Base-by-base conservation (phyloP, 92 coral and sea anemone species). In the Virgularia gustaviana region DNA sequence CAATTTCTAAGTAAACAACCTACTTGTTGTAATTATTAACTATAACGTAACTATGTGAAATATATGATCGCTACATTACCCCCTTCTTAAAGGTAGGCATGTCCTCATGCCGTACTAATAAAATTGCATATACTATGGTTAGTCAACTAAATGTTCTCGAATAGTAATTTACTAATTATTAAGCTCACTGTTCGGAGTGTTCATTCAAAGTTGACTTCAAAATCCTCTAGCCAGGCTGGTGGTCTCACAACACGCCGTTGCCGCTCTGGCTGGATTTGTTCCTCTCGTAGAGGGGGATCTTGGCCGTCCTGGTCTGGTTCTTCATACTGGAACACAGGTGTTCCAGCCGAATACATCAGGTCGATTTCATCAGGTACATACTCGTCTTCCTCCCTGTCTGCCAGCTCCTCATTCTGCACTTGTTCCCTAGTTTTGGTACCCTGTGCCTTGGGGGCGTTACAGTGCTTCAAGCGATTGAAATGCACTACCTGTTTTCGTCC, bases 31-130 rank as follows among this genome's bases (percentile, higher is more conserved):
- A n/a, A n/a, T n/a, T n/a, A n/a, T n/a, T n/a, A n/a, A n/a, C n/a
- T n/a, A n/a, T n/a, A n/a, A n/a, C n/a, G n/a, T n/a, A n/a, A n/a
- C n/a, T n/a, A n/a, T n/a, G n/a, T n/a, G n/a, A n/a, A n/a, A n/a
- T n/a, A n/a, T n/a, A n/a, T n/a, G n/a, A n/a, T n/a, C 51, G 63
- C 32, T 27, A 71, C 76, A 56, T 65, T 23, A 47, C 76, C 65
- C 65, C 76, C 65, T 47, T 34, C 68, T 61, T 61, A 23, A 61
- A 13, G 10, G 11, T n/a, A 61, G 68, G 38, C 68, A 29, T 61
- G 62, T 38, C 73, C 73, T 65, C 62, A 65, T 65, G 73, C 42
- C 8, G 18, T 13, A 39, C 30, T 19, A 36, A 51, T 23, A 23
- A 29, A 65, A 54, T n/a, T n/a, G n/a, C n/a, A n/a, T n/a, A n/a